Base-by-base conservation (phyloP, 2,888 invertebrate genomes). In the Cheilosia impressa region DNA sequence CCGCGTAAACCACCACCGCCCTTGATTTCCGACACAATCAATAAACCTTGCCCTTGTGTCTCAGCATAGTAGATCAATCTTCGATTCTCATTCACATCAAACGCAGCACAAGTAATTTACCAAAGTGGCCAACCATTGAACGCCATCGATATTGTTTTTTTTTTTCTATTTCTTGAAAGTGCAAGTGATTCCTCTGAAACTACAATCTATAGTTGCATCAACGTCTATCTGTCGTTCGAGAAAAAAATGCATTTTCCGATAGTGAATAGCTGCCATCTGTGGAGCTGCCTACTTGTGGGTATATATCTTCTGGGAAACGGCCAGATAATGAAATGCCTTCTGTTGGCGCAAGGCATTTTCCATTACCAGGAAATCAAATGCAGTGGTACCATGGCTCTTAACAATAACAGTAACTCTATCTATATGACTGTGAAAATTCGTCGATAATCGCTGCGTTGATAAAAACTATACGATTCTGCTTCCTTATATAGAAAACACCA, bases 351-450 rank as follows among this genome's bases (percentile, higher is more conserved):
- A 27, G 19, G 2, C 19, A 60, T 50, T 38, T 71, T 50, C 15
- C n/a, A 71, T 71, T 60, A 60, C 60, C 60, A 60, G 50, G 71
- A 71, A 71, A 60, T 60, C 3, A 27, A 38, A 38, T 24, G n/a
- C 57, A 50, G 13, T 65, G 22, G n/a, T 15, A 7, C 65, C 52
- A 65, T n/a, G 52, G 52, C 34, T 34, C 47, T 13, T 10, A 4
- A 13, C 50, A 50, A 22, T 4, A 50, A 50, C 13, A 34, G 6
- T 1, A 24, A 65, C 10, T 50, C 65, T 15, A 38, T 34, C 27
- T 43, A 10, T 19, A 22, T 10, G 2, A 17, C 5, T 5, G 31
- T 17, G 10, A 34, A 24, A n/a, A 53, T 22, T 45, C 22, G 1
- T 24, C 15, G 24, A 65, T 34, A 66, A 22, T 22, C 10, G 53